These are phyloP conservation scores for Heliconius nattereri DNA, from an alignment of 1,140 invertebrate species.

Conservation along the genomic window DNA sequence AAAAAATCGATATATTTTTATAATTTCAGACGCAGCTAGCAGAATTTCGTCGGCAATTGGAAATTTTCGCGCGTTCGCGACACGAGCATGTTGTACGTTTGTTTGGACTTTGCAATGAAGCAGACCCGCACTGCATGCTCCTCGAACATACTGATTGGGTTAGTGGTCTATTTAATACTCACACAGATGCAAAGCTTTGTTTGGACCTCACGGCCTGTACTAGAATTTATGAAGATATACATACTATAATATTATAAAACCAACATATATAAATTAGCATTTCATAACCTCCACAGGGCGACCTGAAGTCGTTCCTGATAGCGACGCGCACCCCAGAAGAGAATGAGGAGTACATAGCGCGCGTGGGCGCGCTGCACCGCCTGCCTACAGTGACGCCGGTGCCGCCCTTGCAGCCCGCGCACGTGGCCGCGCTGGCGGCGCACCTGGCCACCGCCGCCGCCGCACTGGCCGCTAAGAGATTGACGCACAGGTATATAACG, in stretches of 20 bases:
- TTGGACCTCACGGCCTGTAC: too few relatives aligned
- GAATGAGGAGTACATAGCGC: constrained; percentile 69
- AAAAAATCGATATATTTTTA: not conserved
- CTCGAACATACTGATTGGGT: constrained; percentile 96
- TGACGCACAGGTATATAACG: constrained; percentile 85
- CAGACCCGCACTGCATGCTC: constrained; percentile 93
- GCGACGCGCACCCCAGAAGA: constrained; percentile 85
- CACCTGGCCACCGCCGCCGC: constrained; percentile 94
- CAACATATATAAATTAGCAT: too few relatives aligned
- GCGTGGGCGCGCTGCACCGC: constrained; percentile 42
- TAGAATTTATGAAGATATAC: too few relatives aligned
- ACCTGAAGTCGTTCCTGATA: constrained; percentile 95
- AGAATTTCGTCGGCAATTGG: constrained; percentile 94
- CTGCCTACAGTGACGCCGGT: constrained; percentile 45
- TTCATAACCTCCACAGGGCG: constrained; percentile 83
- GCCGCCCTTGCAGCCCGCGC: constrained; percentile 85
- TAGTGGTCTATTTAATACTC: constrained; percentile 46
- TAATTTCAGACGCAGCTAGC: constrained; percentile 83
- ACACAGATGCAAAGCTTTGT: too few relatives aligned
- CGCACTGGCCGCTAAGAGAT: constrained; percentile 87
- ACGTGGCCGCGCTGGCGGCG: constrained; percentile 87
- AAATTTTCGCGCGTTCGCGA: constrained; percentile 89
- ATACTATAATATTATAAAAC: too few relatives aligned
- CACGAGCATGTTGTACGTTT: constrained; percentile 91
- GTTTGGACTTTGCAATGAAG: constrained; percentile 90